Conservation (phyloP, 2,888 invertebrate genomes). For the Bunonema sp. region DNA sequence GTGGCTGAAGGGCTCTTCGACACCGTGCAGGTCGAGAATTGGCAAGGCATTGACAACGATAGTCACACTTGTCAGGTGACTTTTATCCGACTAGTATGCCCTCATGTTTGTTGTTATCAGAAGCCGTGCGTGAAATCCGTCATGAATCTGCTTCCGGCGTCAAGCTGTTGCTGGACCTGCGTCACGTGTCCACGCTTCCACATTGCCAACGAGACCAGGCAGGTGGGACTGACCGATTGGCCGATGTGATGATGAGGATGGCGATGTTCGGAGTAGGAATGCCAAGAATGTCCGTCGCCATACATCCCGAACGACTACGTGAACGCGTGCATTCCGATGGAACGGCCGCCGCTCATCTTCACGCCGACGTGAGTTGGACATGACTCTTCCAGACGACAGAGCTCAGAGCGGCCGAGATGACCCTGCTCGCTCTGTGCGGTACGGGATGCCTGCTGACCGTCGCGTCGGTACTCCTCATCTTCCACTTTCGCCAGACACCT, state of each 20-base stretch:
- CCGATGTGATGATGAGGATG: neutral
- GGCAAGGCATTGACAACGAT: constrained; percentile 3
- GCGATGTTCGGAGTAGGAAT: neutral
- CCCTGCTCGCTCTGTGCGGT: constrained; percentile 1
- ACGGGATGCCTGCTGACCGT: constrained; percentile 1
- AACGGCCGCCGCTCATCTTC: constrained; percentile 5
- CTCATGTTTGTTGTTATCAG: too few species aligned
- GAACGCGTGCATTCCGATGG: constrained; percentile 4
- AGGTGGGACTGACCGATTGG: constrained; percentile 3
- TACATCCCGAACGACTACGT: constrained; percentile 1
- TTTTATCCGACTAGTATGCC: too few species aligned
- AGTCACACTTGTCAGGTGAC: too few species aligned
- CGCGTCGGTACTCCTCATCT: constrained; percentile 1
- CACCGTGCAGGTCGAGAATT: too few species aligned
- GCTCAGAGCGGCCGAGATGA: too few species aligned
- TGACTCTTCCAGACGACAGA: too few species aligned
- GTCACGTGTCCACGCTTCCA: constrained; percentile 1
- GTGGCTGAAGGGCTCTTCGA: too few species aligned
- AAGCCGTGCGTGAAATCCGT: too few species aligned
- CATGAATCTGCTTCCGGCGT: constrained; percentile 1
- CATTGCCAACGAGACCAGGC: constrained; percentile 3
- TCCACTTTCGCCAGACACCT: constrained; percentile 3
- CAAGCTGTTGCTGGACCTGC: constrained; percentile 7
- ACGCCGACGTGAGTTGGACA: constrained; percentile 4
- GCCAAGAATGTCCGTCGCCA: constrained; percentile 1